phyloP scores from a whole-genome alignment of 2,888 invertebrate genomes.

The Rhimphoctona megacephalus region DNA sequence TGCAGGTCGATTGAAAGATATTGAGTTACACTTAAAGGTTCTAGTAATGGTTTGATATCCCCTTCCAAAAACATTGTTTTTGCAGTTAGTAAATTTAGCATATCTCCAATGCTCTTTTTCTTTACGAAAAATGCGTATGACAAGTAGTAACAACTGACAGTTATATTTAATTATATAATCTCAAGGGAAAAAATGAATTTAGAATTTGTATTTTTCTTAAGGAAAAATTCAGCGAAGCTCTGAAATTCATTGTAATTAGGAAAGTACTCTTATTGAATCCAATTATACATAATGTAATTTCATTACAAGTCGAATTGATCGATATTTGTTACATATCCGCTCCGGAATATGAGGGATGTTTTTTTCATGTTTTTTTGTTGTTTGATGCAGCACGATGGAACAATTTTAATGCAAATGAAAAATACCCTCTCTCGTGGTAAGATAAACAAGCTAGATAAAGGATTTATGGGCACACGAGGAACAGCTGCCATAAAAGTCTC shows the following conservation, averaged over 20 bases:
- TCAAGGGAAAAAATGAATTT: no score
- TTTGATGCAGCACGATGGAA: constrained; percentile 58
- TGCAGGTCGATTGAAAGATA: no score
- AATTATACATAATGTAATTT: neutral
- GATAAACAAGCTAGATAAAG: constrained; percentile 79
- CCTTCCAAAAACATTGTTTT: no score
- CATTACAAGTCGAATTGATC: neutral
- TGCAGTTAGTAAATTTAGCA: no score
- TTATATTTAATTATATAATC: no score
- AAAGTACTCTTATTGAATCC: neutral
- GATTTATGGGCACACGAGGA: constrained; percentile 76
- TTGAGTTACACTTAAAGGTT: no score
- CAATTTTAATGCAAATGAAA: constrained; percentile 79
- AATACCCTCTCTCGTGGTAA: constrained; percentile 71
- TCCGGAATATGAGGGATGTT: neutral
- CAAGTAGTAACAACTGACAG: no score
- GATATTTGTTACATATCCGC: neutral
- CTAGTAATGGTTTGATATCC: no score
- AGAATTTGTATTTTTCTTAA: no score
- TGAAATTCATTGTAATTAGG: neutral
- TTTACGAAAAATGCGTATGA: no score
- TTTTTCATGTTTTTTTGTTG: constrained; percentile 14
- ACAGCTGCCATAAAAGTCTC: constrained; percentile 80
- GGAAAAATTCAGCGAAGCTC: neutral
- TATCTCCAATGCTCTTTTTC: no score